Base-by-base conservation (phyloP, 2,888 invertebrate genomes). In the Arrhopalites spinosus region DNA sequence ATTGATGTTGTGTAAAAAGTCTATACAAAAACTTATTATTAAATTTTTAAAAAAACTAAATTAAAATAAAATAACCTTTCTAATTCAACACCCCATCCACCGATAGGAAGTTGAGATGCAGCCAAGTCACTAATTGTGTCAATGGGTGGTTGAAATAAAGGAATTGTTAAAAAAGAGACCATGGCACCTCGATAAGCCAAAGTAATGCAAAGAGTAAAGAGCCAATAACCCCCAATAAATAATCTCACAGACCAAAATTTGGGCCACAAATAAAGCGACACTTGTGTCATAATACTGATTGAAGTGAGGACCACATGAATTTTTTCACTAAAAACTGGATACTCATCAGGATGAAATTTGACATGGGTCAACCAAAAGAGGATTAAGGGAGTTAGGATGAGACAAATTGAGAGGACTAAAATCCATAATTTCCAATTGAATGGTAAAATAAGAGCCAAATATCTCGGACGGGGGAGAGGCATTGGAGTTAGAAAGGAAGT, bases 221-320 rank as follows among this genome's bases (percentile, higher is more conserved):
- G 85, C 93, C 93, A 94, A 86, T 93, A 94, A 91, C 93, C 94
- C 0, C 94, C 94, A 1, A 93, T 93, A 17, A 94, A 87, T 36
- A 94, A 87, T 47, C 94, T 87, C 59, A 94, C 87, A 0, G 94
- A 91, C 93, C 94, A 94, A 70, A 75, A 80, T 61, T 77, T 81
- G 15, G 83, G 83, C 83, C 83, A 83, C 7, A 81, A 53, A 73
- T 80, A 76, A 8, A 82, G 68, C 1, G 82, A 80, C 29, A 83
- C 83, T 78, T 83, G 83, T 43, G 76, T 76, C 81, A 82, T 82
- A 27, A 83, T 77, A 29, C 79, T 74, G 69, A 82, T 77, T 20
- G 81, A 79, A 2, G 83, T 82, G 67, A 83, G 75, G 8, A 82
- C 75, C 0, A 78, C 79, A n/a, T 80, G 75, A 1, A 50, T 36